phyloP scores from a whole-genome alignment of 2,797 vertebrate genomes.

The Amazona finschi region DNA sequence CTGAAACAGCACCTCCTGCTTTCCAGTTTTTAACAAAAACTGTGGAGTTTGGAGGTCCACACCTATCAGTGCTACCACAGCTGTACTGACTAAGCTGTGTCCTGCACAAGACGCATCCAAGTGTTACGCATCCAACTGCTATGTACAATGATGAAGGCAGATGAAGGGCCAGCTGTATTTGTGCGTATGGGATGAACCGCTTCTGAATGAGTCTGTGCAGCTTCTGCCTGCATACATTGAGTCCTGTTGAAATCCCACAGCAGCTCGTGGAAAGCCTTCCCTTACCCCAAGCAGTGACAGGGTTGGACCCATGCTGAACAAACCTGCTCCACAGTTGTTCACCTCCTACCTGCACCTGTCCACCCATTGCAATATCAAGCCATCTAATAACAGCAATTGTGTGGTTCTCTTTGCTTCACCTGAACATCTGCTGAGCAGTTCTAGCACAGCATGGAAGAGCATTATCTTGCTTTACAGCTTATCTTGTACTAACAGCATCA shows the following conservation, averaged over 20 bases:
- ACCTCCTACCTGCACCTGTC: background rate
- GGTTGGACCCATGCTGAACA: background rate
- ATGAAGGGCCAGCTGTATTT: rapidly evolving
- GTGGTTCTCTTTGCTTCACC: background rate
- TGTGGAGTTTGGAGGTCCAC: background rate
- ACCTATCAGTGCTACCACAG: too few relatives aligned
- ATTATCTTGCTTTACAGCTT: background rate
- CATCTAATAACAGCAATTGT: background rate
- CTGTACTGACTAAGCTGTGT: background rate
- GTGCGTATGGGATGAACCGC: rapidly evolving
- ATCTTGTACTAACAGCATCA: background rate
- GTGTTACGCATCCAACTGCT: rapidly evolving
- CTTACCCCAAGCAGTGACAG: background rate
- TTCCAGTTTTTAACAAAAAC: background rate
- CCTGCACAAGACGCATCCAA: rapidly evolving
- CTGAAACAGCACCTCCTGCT: background rate
- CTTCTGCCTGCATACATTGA: rapidly evolving
- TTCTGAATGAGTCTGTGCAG: background rate
- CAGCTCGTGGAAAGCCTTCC: background rate
- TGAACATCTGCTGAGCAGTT: background rate
- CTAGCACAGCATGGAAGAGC: background rate
- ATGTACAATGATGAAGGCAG: background rate
- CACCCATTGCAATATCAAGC: background rate
- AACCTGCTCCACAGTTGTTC: background rate
- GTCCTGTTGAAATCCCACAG: background rate